Base-by-base conservation (phyloP, 2,113 vertebrate genomes). In the Microcebus murinus region DNA sequence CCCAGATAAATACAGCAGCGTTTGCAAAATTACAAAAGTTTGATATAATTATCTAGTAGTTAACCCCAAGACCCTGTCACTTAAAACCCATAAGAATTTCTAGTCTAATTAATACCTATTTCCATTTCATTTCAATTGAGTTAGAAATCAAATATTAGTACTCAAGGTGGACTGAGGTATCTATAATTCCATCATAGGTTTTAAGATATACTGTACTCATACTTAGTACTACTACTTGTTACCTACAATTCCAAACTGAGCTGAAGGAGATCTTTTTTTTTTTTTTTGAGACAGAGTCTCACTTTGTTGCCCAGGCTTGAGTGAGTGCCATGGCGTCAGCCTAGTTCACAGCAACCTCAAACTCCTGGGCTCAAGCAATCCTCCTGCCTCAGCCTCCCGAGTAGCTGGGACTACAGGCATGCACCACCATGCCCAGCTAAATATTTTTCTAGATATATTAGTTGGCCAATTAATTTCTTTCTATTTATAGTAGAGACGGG, bases 101-200 rank as follows among this genome's bases (percentile, higher is more conserved):
- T 8, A 59, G 48, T 65, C n/a, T 61, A 91, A 79, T 7, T 68
- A 65, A 85, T 36, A 73, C 1, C 12, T 91, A 61, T 45, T 89
- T 86, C 73, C 59, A 92, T 83, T 88, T 85, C 36, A 90, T 52
- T 86, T 89, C 42, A 94, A 55, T 55, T 31, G 89, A 96, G 27
- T 74, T 95, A 88, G 61, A 83, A 70, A 74, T 9, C 61, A 50
- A 83, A 31, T 70, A 68, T n/a, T 68, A 91, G 34, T 92, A 71
- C 67, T 86, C 39, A 74, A 95, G 50, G 55, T 83, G 21, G 27
- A 95, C 5, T 55, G 15, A 90, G 29, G 84, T 76, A 85, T 90
- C 67, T 71, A 21, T 59, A 96, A 96, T 87, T 42, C 70, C n/a
- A 71, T 34, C 23, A 13, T 1, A 92, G 73, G 39, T 92, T 96